These are phyloP conservation scores for Caenorhabditis sp. DNA, from an alignment of 2,888 invertebrate genomes.

Conservation along the genomic window DNA sequence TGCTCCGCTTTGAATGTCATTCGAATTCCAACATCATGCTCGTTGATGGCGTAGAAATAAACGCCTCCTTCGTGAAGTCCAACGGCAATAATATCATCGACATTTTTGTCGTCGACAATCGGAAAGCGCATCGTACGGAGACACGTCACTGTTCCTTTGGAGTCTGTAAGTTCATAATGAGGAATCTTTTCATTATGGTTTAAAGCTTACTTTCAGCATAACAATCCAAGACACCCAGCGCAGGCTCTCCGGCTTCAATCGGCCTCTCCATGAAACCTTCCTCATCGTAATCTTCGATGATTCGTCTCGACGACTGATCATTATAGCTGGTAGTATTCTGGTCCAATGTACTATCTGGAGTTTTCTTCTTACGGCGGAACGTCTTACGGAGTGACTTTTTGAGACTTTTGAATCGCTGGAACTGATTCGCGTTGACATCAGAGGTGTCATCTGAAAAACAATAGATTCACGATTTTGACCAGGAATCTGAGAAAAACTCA, in stretches of 20 bases:
- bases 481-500: not conserved
- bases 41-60: constrained; percentile 39
- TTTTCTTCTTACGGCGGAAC: constrained; percentile 48
- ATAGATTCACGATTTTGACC: not conserved
- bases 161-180: constrained; percentile 18
- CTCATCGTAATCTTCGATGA: constrained; percentile 2
- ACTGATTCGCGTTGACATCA: not conserved
- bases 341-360: not conserved
- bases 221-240: constrained; percentile 13
- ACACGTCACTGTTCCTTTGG: constrained; percentile 36
- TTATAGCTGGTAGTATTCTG: not conserved
- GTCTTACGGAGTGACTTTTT: constrained; percentile 59
- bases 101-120: constrained; percentile 29
- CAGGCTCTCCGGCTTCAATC: constrained; percentile 19
- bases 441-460: constrained; percentile 11
- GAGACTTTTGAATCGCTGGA: constrained; percentile 45
- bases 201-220: constrained; percentile 4
- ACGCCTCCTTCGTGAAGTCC: constrained; percentile 48
- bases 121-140: constrained; percentile 35
- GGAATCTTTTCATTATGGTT: not conserved
- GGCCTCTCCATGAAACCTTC: constrained; percentile 26
- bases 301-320: not conserved
- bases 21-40: constrained; percentile 18
- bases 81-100: constrained; percentile 53
- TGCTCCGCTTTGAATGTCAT: constrained; percentile 31